Percentiles rank a stretch among this genome's conserved stretches.
Conservation (phyloP, 2,113 vertebrate species). For the Ailuropoda melanoleuca region DNA sequence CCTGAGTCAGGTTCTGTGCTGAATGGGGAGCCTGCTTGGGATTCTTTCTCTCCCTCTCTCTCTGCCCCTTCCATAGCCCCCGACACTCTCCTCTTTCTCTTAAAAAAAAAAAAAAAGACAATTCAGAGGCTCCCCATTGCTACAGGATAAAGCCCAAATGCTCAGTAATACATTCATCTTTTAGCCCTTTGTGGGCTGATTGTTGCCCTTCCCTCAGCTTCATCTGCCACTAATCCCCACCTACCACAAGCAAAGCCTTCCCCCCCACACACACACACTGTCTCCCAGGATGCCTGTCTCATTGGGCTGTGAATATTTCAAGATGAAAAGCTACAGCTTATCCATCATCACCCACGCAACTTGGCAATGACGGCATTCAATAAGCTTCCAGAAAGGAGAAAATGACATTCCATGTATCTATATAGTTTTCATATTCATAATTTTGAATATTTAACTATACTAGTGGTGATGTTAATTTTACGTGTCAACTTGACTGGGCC, state of each 20-base stretch:
- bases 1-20: background rate
- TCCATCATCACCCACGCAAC: background rate
- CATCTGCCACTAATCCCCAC: background rate
- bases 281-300: background rate
- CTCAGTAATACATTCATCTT: background rate
- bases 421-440: background rate
- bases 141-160: background rate
- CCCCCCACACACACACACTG: rapidly evolving
- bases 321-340: background rate
- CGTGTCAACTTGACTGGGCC: background rate
- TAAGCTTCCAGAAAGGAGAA: background rate
- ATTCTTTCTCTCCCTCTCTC: background rate
- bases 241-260: background rate
- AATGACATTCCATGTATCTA: background rate
- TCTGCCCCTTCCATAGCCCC: background rate
- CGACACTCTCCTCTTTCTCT: background rate
- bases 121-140: background rate
- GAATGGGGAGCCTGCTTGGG: background rate
- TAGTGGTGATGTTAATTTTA: background rate
- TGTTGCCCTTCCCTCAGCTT: background rate
- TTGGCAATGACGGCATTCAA: background rate
- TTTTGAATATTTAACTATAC: background rate
- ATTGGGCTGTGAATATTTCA: background rate
- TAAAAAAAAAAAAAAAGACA: background rate
- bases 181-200: background rate